A percentile compares a stretch with the other conserved stretches of the same genome.
Conservation (phyloP, 2,888 invertebrate genomes). For the Prosapia bicincta region DNA sequence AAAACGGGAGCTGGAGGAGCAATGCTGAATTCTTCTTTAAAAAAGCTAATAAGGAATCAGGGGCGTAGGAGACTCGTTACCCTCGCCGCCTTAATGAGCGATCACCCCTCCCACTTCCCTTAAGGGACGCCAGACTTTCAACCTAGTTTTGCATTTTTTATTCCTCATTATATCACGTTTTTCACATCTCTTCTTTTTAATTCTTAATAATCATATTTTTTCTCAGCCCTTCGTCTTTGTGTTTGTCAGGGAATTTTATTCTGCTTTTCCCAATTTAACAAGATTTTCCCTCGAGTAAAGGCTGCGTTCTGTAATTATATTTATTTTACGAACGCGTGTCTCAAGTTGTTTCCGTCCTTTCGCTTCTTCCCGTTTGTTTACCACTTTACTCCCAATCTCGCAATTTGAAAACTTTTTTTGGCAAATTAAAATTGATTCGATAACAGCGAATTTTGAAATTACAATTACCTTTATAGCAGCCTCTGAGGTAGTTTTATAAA, state of each 20-base stretch:
- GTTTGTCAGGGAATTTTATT: conserved; percentile 25
- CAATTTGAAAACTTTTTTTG: no score
- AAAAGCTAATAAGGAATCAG: conserved; percentile 27
- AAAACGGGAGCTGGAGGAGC: neutral
- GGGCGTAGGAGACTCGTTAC: conserved; percentile 5
- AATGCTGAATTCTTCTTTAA: neutral
- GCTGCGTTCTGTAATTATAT: conserved; percentile 17
- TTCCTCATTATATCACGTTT: conserved; percentile 27
- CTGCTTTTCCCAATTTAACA: conserved; percentile 24
- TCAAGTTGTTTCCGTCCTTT: conserved; percentile 7
- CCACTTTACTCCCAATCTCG: neutral
- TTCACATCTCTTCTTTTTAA: conserved; percentile 24
- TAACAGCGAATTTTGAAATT: no score
- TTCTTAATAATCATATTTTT: conserved; percentile 29
- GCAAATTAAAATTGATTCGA: no score
- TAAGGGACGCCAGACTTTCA: conserved; percentile 1
- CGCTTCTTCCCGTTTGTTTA: neutral
- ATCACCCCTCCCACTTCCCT: conserved; percentile 9
- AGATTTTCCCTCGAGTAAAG: conserved; percentile 2
- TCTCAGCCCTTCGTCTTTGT: conserved; percentile 17
- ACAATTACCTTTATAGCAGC: no score
- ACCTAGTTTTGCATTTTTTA: conserved; percentile 29
- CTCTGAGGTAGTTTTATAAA: no score
- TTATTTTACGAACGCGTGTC: conserved; percentile 23
- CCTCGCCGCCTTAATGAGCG: conserved; percentile 19